Percentiles rank a stretch among this genome's conserved stretches.
Conservation (phyloP, 2,113 vertebrate species). For the Varanus salvator region DNA sequence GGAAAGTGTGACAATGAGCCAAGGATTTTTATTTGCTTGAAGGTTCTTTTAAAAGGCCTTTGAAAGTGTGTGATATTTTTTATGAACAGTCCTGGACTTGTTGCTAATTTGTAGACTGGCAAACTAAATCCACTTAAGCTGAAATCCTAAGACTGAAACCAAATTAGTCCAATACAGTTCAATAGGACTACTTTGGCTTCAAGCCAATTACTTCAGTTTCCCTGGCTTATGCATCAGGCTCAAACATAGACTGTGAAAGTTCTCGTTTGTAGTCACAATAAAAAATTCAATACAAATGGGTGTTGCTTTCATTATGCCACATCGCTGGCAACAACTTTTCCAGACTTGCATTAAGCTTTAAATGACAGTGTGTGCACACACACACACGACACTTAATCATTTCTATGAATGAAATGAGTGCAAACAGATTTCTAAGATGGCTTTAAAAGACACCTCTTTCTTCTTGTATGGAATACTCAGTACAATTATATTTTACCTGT, state of each 20-base stretch:
- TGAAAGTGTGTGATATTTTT: background rate
- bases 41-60: background rate
- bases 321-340: constrained; percentile 71
- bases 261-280: constrained; percentile 61
- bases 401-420: constrained; percentile 78
- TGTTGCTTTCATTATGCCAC: constrained; percentile 66
- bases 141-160: background rate
- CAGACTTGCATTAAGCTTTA: constrained; percentile 69
- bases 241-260: constrained; percentile 46
- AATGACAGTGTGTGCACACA: constrained; percentile 51
- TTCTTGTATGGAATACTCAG: constrained; percentile 75
- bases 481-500: constrained; percentile 82
- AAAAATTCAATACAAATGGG: constrained; percentile 65
- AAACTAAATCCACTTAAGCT: background rate
- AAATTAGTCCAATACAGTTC: constrained; percentile 4
- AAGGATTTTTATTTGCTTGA: background rate
- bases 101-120: background rate
- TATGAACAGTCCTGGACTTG: background rate
- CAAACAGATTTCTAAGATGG: constrained; percentile 82
- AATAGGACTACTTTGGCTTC: background rate
- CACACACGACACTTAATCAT: constrained; percentile 68
- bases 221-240: constrained; percentile 1
- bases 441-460: constrained; percentile 80
- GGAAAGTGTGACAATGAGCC: background rate
- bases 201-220: constrained; percentile 8